These are phyloP conservation scores for Microtus montanus DNA, from an alignment of 2,113 vertebrate species.

Conservation along the genomic window DNA sequence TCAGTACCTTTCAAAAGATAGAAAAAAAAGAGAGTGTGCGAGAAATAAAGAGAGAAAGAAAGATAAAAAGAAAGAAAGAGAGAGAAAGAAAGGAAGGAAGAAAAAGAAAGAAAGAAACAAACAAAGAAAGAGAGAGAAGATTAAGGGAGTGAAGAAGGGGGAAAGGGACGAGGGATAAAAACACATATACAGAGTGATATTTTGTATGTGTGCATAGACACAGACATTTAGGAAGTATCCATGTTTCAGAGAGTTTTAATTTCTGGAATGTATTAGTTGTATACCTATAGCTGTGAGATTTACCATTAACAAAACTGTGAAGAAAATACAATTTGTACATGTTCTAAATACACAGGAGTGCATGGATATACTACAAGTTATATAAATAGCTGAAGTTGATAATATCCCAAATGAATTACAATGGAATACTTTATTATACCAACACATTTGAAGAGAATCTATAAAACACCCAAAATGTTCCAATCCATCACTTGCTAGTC, in stretches of 20 bases:
- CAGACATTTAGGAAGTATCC: not conserved
- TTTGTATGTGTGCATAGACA: not conserved
- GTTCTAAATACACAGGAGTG: not conserved
- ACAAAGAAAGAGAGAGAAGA: not conserved
- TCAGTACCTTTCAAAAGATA: not conserved
- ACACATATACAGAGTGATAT: not conserved
- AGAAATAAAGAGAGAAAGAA: not conserved
- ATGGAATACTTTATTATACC: not conserved
- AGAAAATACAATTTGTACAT: conserved; percentile 18
- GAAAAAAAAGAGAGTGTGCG: not conserved
- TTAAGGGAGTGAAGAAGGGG: not conserved
- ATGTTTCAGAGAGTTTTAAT: conserved; percentile 12
- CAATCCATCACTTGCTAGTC: conserved; percentile 34
- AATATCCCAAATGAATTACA: conserved; percentile 43
- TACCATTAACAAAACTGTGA: conserved; percentile 22
- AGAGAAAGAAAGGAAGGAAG: not conserved
- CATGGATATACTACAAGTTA: not conserved
- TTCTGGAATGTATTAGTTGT: conserved; percentile 13
- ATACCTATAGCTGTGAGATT: conserved; percentile 8
- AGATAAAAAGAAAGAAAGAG: not conserved
- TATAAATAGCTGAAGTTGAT: not conserved
- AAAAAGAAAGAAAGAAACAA: not conserved
- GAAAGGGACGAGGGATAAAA: not conserved
- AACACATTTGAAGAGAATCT: not conserved
- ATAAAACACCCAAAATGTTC: not conserved